phyloP scores from a whole-genome alignment of 2,797 vertebrate genomes.

The Ptychadena robeensis region DNA sequence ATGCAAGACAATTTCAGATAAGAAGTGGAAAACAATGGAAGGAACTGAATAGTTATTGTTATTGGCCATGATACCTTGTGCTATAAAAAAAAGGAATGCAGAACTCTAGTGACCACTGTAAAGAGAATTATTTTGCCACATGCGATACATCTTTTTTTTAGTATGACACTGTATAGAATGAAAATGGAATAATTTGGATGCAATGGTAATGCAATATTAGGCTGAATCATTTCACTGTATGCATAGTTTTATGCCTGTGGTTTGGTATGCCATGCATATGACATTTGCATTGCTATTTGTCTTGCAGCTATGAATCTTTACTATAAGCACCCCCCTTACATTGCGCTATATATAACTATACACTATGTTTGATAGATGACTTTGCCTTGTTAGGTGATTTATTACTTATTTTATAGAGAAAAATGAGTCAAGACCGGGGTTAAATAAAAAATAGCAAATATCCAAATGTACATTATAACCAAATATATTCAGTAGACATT shows the following conservation, averaged over 20 bases:
- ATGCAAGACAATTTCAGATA: no score
- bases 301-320: conserved; percentile 14
- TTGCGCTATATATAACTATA: background rate
- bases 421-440: background rate
- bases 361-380: no score
- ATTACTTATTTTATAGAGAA: no score
- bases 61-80: no score
- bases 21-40: no score
- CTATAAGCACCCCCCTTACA: background rate
- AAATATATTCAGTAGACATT: background rate
- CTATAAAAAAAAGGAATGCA: background rate
- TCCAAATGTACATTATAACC: background rate
- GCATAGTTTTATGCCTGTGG: background rate
- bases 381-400: no score
- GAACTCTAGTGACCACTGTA: background rate
- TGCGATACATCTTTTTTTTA: background rate
- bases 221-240: background rate
- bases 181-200: background rate
- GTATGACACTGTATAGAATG: background rate
- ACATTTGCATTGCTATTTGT: background rate
- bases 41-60: no score
- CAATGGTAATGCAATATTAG: no score
- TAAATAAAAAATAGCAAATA: no score
- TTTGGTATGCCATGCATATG: conserved; percentile 5
- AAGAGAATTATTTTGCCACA: no score